These are phyloP conservation scores for Cotesia congregata DNA, from an alignment of 2,888 invertebrate genomes.

Conservation along the genomic window DNA sequence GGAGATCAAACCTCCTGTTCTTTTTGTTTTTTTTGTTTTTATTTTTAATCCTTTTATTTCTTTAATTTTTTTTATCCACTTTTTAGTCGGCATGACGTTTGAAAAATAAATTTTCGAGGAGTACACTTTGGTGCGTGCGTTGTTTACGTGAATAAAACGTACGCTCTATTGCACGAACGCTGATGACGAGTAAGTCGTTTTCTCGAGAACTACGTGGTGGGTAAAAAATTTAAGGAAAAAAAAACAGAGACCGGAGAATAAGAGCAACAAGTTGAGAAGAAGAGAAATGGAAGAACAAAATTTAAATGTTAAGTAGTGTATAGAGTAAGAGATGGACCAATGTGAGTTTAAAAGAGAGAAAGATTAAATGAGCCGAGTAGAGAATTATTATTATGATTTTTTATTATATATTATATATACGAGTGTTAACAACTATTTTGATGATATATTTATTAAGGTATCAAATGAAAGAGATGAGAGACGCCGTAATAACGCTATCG, in stretches of 20 bases:
- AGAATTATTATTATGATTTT: no score
- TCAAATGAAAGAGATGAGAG: slow-evolving; percentile 3
- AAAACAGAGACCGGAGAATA: background rate
- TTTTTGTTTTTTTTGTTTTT: background rate
- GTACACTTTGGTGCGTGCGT: background rate
- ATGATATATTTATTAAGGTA: slow-evolving; percentile 1
- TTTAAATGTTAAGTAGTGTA: background rate
- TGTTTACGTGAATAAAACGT: background rate
- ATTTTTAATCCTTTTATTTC: background rate
- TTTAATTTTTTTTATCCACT: background rate
- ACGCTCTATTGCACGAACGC: background rate
- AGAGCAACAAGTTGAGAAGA: background rate
- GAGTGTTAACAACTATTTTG: slow-evolving; percentile 20
- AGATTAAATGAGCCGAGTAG: background rate
- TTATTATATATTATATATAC: background rate
- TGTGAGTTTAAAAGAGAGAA: background rate
- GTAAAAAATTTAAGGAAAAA: slow-evolving; percentile 10
- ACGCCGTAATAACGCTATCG: slow-evolving; percentile 10
- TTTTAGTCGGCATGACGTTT: slow-evolving; percentile 7
- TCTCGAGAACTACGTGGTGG: slow-evolving; percentile 25
- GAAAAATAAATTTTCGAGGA: background rate
- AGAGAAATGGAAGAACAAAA: background rate
- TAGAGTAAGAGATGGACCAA: background rate
- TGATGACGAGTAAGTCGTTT: slow-evolving; percentile 1
- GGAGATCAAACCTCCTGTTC: background rate